phyloP scores from a whole-genome alignment of 2,113 vertebrate genomes.

The Syrrhaptes paradoxus region DNA sequence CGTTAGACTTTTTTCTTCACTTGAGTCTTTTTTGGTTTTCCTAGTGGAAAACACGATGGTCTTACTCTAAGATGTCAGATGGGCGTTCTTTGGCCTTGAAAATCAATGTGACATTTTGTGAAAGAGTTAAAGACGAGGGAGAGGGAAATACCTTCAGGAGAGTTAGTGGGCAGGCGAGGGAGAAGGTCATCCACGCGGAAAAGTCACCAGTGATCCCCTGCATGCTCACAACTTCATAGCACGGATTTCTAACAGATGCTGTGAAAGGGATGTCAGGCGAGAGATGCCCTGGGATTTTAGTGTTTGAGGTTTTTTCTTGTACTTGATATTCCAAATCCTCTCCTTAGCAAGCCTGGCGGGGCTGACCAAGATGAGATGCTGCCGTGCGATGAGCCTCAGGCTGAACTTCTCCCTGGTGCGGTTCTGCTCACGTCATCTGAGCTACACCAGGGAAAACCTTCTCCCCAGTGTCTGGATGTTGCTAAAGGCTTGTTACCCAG shows the following conservation, averaged over 20 bases:
- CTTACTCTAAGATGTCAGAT: not conserved
- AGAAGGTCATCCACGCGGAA: not conserved
- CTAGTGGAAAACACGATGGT: not conserved
- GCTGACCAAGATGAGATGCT: not conserved
- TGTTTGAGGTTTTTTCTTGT: not conserved
- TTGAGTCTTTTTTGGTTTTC: constrained; percentile 6
- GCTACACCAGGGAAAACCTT: not conserved
- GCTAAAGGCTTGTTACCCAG: not conserved
- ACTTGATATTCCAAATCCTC: not conserved
- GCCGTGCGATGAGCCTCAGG: not conserved
- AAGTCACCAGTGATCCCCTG: not conserved
- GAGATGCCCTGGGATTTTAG: not conserved
- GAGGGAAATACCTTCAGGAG: not conserved
- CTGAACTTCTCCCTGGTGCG: not conserved
- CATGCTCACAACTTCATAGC: not conserved
- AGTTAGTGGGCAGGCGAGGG: not conserved
- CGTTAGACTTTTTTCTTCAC: not conserved
- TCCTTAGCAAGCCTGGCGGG: not conserved
- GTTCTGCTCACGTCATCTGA: not conserved
- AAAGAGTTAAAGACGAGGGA: not conserved
- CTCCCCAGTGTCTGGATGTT: not conserved
- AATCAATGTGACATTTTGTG: constrained; percentile 26
- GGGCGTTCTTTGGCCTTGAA: constrained; percentile 4
- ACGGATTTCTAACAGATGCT: not conserved
- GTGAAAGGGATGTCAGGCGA: not conserved